A percentile compares a stretch with the other conserved stretches of the same genome.
phyloP scores from a whole-genome alignment of 1,140 invertebrate genomes.

The Cyrtorhinus lividipennis region DNA sequence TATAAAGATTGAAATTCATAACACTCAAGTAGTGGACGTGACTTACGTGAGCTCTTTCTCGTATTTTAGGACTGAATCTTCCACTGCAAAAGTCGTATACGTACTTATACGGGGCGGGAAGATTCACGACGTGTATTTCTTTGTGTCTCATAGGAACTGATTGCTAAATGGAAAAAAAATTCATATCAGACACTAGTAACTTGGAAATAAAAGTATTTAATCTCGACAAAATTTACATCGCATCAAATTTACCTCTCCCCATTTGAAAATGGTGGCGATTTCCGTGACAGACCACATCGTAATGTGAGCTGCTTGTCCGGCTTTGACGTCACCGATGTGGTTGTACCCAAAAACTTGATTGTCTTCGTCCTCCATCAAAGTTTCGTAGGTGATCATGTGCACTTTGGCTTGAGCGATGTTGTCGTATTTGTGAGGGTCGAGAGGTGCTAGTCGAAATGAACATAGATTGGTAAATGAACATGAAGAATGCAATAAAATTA shows the following conservation, averaged over 20 bases:
- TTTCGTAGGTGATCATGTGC: slow-evolving; percentile 53
- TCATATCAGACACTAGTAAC: too few species aligned
- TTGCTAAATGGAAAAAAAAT: slow-evolving; percentile 39
- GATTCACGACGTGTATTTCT: slow-evolving; percentile 50
- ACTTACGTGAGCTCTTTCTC: slow-evolving; percentile 44
- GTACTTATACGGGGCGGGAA: slow-evolving; percentile 48
- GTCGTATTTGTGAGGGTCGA: slow-evolving; percentile 45
- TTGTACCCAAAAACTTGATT: slow-evolving; percentile 54
- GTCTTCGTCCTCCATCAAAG: slow-evolving; percentile 51
- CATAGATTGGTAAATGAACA: too few species aligned
- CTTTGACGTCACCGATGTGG: slow-evolving; percentile 47
- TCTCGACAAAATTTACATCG: too few species aligned
- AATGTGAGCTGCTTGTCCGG: slow-evolving; percentile 40
- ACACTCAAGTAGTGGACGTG: neutral
- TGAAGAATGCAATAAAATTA: slow-evolving; percentile 19
- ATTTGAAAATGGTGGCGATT: slow-evolving; percentile 46
- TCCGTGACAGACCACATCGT: slow-evolving; percentile 50
- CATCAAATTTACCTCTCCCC: slow-evolving; percentile 50
- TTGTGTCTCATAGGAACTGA: slow-evolving; percentile 62
- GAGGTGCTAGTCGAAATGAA: too few species aligned
- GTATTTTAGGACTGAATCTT: slow-evolving; percentile 52
- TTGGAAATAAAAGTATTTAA: too few species aligned
- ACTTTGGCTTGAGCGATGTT: slow-evolving; percentile 49
- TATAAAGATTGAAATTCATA: too few species aligned
- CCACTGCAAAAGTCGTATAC: slow-evolving; percentile 53